Percentiles rank a stretch among this genome's conserved stretches.
Conservation (phyloP, 2,888 invertebrate genomes). For the Lasiommata megera region DNA sequence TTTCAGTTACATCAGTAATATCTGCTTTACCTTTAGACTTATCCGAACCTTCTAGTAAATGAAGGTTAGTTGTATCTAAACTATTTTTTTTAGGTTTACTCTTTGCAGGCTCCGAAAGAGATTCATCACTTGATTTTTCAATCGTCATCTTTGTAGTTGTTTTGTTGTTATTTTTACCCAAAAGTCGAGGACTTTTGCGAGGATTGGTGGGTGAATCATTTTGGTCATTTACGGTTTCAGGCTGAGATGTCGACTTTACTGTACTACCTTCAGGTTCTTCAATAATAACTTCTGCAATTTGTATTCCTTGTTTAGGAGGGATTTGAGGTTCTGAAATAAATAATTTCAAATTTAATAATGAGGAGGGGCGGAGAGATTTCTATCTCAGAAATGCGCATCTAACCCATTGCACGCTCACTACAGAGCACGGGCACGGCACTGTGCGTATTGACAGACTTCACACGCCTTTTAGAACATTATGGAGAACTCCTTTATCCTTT, state of each 20-base stretch:
- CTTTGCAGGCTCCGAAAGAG: background rate
- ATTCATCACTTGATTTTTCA: constrained; percentile 3
- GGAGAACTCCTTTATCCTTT: too few species aligned
- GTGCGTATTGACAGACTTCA: too few species aligned
- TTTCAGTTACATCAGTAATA: background rate
- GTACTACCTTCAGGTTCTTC: constrained; percentile 52
- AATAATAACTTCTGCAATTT: constrained; percentile 45
- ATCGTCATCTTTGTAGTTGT: background rate
- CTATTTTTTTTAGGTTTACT: background rate
- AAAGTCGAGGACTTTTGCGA: constrained; percentile 40
- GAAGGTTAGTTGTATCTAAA: background rate
- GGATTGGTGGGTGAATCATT: constrained; percentile 30
- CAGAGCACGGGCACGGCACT: too few species aligned
- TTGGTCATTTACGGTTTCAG: constrained; percentile 22
- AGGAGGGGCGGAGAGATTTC: too few species aligned
- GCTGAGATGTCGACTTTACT: constrained; percentile 33
- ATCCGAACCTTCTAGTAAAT: background rate
- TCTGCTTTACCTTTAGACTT: background rate
- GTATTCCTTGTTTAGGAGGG: constrained; percentile 35
- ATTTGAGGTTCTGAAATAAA: constrained; percentile 38
- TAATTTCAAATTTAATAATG: background rate
- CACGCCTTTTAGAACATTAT: too few species aligned
- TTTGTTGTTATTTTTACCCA: constrained; percentile 39
- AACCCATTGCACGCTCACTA: too few species aligned
- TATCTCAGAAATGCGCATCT: too few species aligned